Evolutionary conservation across 1,140 invertebrate species (phyloP), one percentile per base, ranked within the genome.

Genomic region (Pogonomyrmex californicus): DNA sequence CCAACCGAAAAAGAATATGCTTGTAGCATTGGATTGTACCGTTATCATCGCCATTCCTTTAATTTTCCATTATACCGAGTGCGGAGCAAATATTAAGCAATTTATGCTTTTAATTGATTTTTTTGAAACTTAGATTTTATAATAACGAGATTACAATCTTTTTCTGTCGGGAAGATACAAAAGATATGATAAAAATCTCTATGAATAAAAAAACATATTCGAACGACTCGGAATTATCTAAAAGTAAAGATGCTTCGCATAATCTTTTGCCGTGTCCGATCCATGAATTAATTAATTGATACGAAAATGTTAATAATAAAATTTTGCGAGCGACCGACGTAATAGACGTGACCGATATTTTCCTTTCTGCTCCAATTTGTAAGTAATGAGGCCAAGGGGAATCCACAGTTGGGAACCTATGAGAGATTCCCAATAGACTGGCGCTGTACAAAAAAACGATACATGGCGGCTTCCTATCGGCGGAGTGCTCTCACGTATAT

Each of bases 401-500:
- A 70, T 85, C 23, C 23, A n/a, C 33, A 33, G 38, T n/a, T n/a
- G 38, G 47, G 30, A 23, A 30, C 44, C 47, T 41, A 38, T 65
- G 23, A 62, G 75, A 78, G 82, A 63, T 44, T 78, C 2, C 54
- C 60, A 33, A 83, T 71, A 62, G 73, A 63, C 23, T 54, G 82
- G 36, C 44, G n/a, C 44, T 41, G 38, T 23, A 78, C 23, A 56
- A 85, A 85, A 85, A 78, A 62, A 85, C 60, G 36, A 10, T 65
- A 77, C 58, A 38, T 44, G 71, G 23, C 71, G 56, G 82, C 36
- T 44, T 78, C 82, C 85, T 87, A 87, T 90, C 85, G 77, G 41
- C 23, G 30, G n/a, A 90, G 78, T 56, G 85, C 88, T 73, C 85
- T 90, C 85, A 66, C 78, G 58, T 77, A 89, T 87, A 89, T 89